Base-by-base conservation (phyloP, 2,888 invertebrate genomes). In the Diarsia mendica region DNA sequence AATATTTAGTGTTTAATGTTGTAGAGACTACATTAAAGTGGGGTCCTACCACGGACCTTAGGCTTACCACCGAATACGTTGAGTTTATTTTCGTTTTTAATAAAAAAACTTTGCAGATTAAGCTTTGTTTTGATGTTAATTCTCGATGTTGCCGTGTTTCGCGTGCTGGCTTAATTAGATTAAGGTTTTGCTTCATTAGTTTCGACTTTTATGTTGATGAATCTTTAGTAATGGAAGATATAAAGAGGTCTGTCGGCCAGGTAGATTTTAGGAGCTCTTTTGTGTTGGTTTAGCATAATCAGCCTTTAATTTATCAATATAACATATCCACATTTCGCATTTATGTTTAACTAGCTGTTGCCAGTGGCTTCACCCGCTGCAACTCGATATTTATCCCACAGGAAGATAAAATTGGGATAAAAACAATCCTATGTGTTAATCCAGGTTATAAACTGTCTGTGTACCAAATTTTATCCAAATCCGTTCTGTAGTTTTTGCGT, bases 1-100 rank as follows among this genome's bases (percentile, higher is more conserved):
- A 63, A 75, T 75, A 80, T 82, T 78, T 85, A 82, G 84, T 89
- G 85, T 88, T 90, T 88, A 88, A 89, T 88, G 86, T 86, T 86
- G 84, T 87, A 87, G 88, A 89, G 87, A 89, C 84, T 88, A 87
- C 87, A 89, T 89, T 91, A 91, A 87, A 85, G 85, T 75, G 80
- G 82, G 85, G 82, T 72, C 74, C 75, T 76, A 83, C 73, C 82
- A 82, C 76, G 49, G 74, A 67, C 68, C 67, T 84, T 72, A 81
- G 82, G 79, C 80, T 82, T 72, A 83, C 83, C 81, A 71, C 86
- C 77, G 88, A 87, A 89, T 87, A 88, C 84, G 89, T 89, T 88
- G 88, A 66, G 74, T 81, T 80, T 84, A 77, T 87, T 88, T 86
- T 84, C 75, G 70, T 74, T 64, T 39, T 63, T n/a, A n/a, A n/a